Conservation (phyloP, 2,888 invertebrate genomes). For the Chrysolina haemoptera region DNA sequence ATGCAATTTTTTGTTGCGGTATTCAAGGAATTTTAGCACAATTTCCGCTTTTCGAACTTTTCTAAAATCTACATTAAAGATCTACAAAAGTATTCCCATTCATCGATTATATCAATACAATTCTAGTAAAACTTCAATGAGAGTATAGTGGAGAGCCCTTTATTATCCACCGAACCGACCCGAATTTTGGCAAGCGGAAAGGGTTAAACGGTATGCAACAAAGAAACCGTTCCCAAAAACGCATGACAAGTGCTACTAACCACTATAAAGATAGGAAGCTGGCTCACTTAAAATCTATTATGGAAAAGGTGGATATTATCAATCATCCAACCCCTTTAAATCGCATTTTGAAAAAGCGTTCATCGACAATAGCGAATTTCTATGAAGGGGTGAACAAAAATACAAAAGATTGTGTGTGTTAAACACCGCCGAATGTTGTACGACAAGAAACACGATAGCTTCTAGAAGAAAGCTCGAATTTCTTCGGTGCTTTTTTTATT, state of each 20-base stretch:
- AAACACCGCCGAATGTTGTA: conserved; percentile 58
- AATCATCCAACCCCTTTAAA: conserved; percentile 49
- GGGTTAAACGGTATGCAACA: conserved; percentile 45
- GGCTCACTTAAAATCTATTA: conserved; percentile 48
- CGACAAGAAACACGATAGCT: conserved; percentile 51
- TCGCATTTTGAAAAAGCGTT: conserved; percentile 43
- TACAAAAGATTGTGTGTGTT: conserved; percentile 55
- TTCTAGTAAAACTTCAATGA: conserved; percentile 14
- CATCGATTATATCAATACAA: conserved; percentile 9
- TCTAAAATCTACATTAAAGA: neutral
- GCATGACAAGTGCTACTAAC: conserved; percentile 53
- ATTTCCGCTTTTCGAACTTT: neutral
- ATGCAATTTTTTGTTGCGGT: no score
- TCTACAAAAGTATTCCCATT: conserved; percentile 12
- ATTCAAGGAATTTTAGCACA: neutral
- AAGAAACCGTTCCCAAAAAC: conserved; percentile 47
- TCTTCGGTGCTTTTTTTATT: conserved; percentile 26
- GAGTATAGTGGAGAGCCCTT: conserved; percentile 25
- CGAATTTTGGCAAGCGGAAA: conserved; percentile 45
- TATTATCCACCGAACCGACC: conserved; percentile 23
- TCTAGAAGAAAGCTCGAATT: conserved; percentile 43
- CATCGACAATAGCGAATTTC: conserved; percentile 46
- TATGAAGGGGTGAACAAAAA: conserved; percentile 51
- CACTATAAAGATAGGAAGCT: conserved; percentile 46
- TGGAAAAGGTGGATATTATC: conserved; percentile 50